Evolutionary conservation across 2,888 invertebrate genomes (phyloP), one percentile per base, ranked within the genome.

Genomic region (Caradrina kadenii): DNA sequence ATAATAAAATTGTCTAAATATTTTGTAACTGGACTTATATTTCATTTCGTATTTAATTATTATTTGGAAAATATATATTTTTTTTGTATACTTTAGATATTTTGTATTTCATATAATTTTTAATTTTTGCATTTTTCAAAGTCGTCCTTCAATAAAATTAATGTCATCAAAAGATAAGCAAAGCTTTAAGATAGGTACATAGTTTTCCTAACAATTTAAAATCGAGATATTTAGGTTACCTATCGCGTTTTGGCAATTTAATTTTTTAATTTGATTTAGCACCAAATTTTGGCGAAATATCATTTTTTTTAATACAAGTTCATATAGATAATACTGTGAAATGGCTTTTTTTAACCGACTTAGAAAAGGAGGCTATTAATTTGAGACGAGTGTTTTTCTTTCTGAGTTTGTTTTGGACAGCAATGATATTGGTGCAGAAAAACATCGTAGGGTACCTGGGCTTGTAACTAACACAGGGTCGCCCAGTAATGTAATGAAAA

Each of bases 201-300:
- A 72, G 49, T 59, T 73, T 60, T 64, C 62, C 45, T 75, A 62
- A 75, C 48, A 69, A 70, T 80, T 76, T 66, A 73, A 73, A 83
- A 73, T 74, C 68, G 73, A 69, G 69, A 71, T 77, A 60, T 48
- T 73, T 50, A 60, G 69, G 22, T 71, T 75, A 77, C 42, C 68
- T 81, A 81, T 58, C 67, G 79, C 71, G 21, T 79, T 90, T 92
- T 92, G 92, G 91, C 91, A 91, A 87, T 84, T 84, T 81, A 68
- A 82, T 81, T 59, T 74, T 71, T 80, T 81, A 53, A 71, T 79
- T 79, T 68, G 86, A 86, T 87, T 88, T 88, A 92, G 93, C 92
- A 93, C 93, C 91, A 86, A 91, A 84, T 86, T 90, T 93, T 92
- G 92, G 93, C 93, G 90, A 89, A 86, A 88, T 66, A 74, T 72